phyloP scores from a whole-genome alignment of 2,797 vertebrate genomes.

The Xiphophorus birchmanni region DNA sequence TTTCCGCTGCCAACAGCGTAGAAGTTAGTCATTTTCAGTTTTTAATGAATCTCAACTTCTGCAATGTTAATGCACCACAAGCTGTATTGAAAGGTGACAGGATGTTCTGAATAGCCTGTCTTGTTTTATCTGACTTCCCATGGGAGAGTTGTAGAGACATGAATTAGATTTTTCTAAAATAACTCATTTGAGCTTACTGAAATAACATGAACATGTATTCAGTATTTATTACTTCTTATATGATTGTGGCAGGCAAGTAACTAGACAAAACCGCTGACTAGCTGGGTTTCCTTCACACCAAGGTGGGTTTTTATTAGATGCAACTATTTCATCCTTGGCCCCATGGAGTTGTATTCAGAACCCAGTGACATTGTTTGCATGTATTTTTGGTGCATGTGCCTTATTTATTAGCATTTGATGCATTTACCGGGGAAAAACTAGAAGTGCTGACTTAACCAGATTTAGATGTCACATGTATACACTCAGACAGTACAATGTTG shows the following conservation, averaged over 20 bases:
- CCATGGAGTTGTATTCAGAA: constrained; percentile 25
- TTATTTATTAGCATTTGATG: constrained; percentile 57
- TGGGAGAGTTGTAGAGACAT: background rate
- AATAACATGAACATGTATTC: constrained; percentile 29
- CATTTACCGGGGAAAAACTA: constrained; percentile 51
- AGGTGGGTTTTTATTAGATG: constrained; percentile 14
- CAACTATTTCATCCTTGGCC: constrained; percentile 4
- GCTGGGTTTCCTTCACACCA: constrained; percentile 46
- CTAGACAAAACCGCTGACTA: constrained; percentile 63
- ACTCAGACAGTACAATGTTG: constrained; percentile 24
- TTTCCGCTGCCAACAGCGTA: background rate
- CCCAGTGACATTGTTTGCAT: constrained; percentile 24
- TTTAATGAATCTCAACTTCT: background rate
- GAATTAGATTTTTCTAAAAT: too few species aligned
- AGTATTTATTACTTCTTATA: constrained; percentile 69
- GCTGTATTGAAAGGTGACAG: too few species aligned
- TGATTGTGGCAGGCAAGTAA: constrained; percentile 59
- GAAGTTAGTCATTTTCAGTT: background rate
- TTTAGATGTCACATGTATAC: constrained; percentile 49
- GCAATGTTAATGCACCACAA: background rate
- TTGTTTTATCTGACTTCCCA: background rate
- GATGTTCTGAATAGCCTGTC: background rate
- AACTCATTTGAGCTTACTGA: too few species aligned
- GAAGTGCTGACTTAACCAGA: constrained; percentile 73
- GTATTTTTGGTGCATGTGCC: constrained; percentile 24